These are phyloP conservation scores for Lamprotornis superbus DNA, from an alignment of 2,113 vertebrate genomes.

Conservation along the genomic window DNA sequence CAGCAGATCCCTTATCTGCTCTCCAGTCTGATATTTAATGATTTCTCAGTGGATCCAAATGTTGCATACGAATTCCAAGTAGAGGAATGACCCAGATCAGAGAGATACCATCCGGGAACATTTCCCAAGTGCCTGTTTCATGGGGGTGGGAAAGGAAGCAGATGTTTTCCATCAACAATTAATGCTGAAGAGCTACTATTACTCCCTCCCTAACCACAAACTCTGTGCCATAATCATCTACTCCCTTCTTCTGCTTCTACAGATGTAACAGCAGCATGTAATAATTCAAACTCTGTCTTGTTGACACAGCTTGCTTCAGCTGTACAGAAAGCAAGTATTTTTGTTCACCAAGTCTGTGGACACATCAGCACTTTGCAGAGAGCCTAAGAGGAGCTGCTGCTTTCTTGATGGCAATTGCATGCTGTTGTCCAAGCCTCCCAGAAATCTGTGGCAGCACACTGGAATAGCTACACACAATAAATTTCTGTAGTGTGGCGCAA, in stretches of 20 bases:
- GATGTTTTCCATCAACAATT: slow-evolving; percentile 73
- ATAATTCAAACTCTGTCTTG: slow-evolving; percentile 74
- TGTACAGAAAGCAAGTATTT: slow-evolving; percentile 69
- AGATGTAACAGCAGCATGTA: slow-evolving; percentile 57
- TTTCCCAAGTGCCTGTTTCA: slow-evolving; percentile 58
- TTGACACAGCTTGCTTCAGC: slow-evolving; percentile 78
- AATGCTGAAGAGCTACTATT: slow-evolving; percentile 56
- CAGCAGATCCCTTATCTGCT: not conserved
- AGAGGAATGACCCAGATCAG: slow-evolving; percentile 37
- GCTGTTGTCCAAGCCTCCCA: not conserved
- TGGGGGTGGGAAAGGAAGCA: slow-evolving; percentile 61
- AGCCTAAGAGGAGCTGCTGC: slow-evolving; percentile 42
- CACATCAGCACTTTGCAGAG: slow-evolving; percentile 68
- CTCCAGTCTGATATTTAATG: not conserved
- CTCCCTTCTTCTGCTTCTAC: slow-evolving; percentile 69
- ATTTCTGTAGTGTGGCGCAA: not conserved
- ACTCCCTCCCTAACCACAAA: slow-evolving; percentile 67
- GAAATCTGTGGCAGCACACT: not conserved
- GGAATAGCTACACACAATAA: not conserved
- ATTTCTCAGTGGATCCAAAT: slow-evolving; percentile 49
- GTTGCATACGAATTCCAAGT: slow-evolving; percentile 20
- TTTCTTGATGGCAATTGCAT: slow-evolving; percentile 15
- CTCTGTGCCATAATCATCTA: slow-evolving; percentile 63
- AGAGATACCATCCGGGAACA: not conserved
- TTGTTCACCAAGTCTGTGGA: slow-evolving; percentile 64